Evolutionary conservation across 2,888 invertebrate species (phyloP).

Genomic region (Lasioglossum leucozonium): DNA sequence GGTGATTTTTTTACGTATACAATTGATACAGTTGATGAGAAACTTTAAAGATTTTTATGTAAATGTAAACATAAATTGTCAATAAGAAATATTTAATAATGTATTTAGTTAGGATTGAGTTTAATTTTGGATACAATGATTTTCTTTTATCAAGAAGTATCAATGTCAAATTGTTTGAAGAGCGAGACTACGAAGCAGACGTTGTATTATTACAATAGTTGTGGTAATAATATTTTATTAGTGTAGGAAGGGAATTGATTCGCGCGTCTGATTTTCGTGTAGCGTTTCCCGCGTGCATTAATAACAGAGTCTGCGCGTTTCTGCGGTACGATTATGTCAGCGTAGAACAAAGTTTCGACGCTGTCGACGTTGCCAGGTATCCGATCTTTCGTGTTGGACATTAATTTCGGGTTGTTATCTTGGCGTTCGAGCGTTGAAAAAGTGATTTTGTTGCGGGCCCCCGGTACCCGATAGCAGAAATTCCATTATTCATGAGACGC

Average conservation of each 20-base stretch:
- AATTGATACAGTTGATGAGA: too few species aligned
- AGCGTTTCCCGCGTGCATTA: background rate
- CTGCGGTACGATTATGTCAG: background rate
- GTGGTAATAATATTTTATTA: background rate
- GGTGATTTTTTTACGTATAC: too few species aligned
- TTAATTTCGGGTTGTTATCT: constrained; percentile 19
- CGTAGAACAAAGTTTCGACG: constrained; percentile 1
- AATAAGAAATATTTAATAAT: background rate
- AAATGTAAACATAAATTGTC: background rate
- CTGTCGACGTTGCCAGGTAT: constrained; percentile 6
- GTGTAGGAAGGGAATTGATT: background rate
- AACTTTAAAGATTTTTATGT: too few species aligned
- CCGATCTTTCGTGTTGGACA: constrained; percentile 23
- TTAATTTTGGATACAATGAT: background rate
- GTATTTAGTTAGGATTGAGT: background rate
- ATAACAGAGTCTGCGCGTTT: background rate
- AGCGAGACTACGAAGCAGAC: background rate
- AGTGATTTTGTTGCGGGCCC: constrained; percentile 21
- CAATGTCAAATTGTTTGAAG: background rate
- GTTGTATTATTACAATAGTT: background rate
- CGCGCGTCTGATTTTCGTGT: background rate
- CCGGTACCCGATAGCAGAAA: background rate
- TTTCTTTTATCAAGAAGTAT: background rate
- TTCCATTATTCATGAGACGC: constrained; percentile 42
- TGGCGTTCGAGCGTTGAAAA: constrained; percentile 27